Evolutionary conservation across 2,888 invertebrate genomes (phyloP), one percentile per base, ranked within the genome.

Genomic region (Standfussiana lucernea): DNA sequence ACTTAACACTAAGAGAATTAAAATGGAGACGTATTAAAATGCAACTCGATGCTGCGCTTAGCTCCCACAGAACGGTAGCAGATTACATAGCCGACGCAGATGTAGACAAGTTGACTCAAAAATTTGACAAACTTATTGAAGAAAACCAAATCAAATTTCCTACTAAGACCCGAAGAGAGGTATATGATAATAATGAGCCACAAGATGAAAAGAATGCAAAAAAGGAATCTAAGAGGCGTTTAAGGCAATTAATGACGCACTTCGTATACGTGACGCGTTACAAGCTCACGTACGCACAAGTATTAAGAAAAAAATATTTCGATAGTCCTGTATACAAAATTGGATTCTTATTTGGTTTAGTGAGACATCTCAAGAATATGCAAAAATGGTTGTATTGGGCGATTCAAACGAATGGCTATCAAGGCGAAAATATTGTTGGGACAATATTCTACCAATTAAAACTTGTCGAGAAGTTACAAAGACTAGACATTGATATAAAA

Each of bases 251-350:
- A 0, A 92, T 93, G 90, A 74, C 85, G 7, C 93, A 94, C 62
- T 94, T 94, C 32, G 69, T 93, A 0, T 93, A 93, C 72, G 78
- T 85, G 11, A 87, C 89, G 0, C 88, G 92, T 35, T 92, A 93
- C 74, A 91, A 90, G n/a, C 32, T 94, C 5, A 79, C 90, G 0
- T 86, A 84, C 24, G 47, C 89, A 1, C 93, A 93, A 73, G 0
- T 85, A 0, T 35, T 94, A 10, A 89, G 92, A 59, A 84, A 82
- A 1, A 94, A 93, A 61, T 94, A 93, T 50, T 69, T 45, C 0
- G 5, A 35, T 0, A 71, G 78, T 24, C 5, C 67, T 0, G 85
- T 76, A 7, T 94, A 93, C 42, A 91, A 86, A 79, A 66, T 94
- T 2, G 94, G 94, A 0, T 94, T 84, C 53, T 87, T 74, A 53